These are phyloP conservation scores for Micropterix aruncella DNA, from an alignment of 2,888 invertebrate genomes.

Conservation along the genomic window DNA sequence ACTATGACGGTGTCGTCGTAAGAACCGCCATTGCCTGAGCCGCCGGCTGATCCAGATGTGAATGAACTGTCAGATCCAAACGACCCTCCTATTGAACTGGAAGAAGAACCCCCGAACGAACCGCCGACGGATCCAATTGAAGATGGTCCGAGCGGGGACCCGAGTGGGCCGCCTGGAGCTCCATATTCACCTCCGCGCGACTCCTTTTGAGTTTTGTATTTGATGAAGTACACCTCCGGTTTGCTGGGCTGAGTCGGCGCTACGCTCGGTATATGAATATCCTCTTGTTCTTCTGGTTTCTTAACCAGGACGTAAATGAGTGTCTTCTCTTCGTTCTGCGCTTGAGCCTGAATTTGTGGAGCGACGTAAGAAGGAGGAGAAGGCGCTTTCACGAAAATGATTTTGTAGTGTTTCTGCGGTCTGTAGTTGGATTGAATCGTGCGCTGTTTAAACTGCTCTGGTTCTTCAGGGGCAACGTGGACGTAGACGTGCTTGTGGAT, in stretches of 20 bases:
- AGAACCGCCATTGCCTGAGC: background rate
- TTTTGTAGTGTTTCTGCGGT: slow-evolving; percentile 69
- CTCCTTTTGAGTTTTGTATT: slow-evolving; percentile 61
- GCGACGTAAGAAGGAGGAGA: slow-evolving; percentile 62
- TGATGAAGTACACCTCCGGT: slow-evolving; percentile 76
- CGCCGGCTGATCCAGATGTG: background rate
- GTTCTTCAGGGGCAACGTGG: slow-evolving; percentile 72
- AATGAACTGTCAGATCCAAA: no score
- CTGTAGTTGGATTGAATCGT: slow-evolving; percentile 48
- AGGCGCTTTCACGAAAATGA: slow-evolving; percentile 77
- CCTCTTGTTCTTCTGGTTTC: slow-evolving; percentile 70
- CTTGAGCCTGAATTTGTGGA: slow-evolving; percentile 57
- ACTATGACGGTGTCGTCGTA: background rate
- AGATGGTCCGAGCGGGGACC: no score
- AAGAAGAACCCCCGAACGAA: background rate
- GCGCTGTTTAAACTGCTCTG: slow-evolving; percentile 51
- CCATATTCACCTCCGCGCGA: slow-evolving; percentile 20
- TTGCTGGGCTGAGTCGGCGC: slow-evolving; percentile 65
- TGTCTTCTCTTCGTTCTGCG: slow-evolving; percentile 67
- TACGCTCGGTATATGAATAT: slow-evolving; percentile 54
- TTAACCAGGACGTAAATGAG: slow-evolving; percentile 72
- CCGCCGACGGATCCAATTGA: slow-evolving; percentile 17
- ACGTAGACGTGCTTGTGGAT: slow-evolving; percentile 74
- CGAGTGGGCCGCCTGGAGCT: slow-evolving; percentile 16
- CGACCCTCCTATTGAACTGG: background rate